Evolutionary conservation across 2,888 invertebrate species (phyloP), one percentile per base, ranked within the genome.

Genomic region (Melieria picta): DNA sequence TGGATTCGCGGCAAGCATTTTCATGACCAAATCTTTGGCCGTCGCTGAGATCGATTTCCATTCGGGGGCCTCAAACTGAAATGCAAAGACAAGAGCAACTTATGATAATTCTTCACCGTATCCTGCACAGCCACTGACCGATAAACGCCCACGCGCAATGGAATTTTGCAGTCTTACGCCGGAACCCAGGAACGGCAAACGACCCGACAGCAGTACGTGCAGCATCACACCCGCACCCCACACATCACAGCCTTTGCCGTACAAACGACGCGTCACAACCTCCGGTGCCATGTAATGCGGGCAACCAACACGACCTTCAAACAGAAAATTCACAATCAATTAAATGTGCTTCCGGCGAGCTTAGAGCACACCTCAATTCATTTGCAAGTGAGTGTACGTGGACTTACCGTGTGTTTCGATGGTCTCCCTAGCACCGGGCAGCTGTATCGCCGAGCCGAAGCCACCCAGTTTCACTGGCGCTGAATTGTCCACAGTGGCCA

Each of bases 261-360:
- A 96, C 80, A 95, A 91, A 86, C 95, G 93, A 82, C 95, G 91
- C 75, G 95, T 93, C 30, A 99, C 94, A 76, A 99, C 95, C 88
- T 99, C 99, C 0, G 99, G 99, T 1, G 98, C 95, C 97, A 99
- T 98, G 87, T 97, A 99, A 87, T 97, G 96, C 11, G 98, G 96
- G 72, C 97, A 97, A 52, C 98, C 98, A 74, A 98, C 94, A 76
- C 97, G 93, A 86, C 95, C 97, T 96, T 88, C 65, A 84, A 80
- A 30, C 30, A 30, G 30, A 1, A 30, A 30, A 2, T 30, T 30
- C 30, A 30, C 30, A 30, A 30, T 30, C 30, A 30, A 30, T 30
- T 30, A 30, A 30, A 30, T 30, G 30, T 3, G 30, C 30, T 30
- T 30, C 3, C 30, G 30, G 3, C 30, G 30, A 30, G 30, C 30